Evolutionary conservation across 2,888 invertebrate genomes (phyloP), one percentile per base, ranked within the genome.

Genomic region (Stenichneumon culpator): DNA sequence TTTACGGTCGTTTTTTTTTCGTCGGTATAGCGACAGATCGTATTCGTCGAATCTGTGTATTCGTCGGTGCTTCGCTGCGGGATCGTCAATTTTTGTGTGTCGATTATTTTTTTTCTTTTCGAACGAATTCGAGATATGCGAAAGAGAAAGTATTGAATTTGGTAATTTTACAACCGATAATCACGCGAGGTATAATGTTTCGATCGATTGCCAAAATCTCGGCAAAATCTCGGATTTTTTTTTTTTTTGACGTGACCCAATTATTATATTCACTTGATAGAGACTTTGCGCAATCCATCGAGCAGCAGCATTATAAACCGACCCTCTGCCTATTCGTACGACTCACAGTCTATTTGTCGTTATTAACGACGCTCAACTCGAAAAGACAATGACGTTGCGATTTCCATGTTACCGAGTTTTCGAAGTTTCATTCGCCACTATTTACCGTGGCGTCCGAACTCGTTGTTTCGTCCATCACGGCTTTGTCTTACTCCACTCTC

Each of bases 21-120:
- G 25, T 77, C 75, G 39, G 60, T 50, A 47, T 28, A n/a, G 36
- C 83, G 82, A 82, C 67, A 68, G 57, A 44, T 73, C 54, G 63
- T 54, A 52, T 50, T 39, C 47, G 63, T 32, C 28, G 25, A 32
- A 63, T 32, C 60, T 6, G 14, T 11, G 28, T 50, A 63, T 50
- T 65, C 47, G 47, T 44, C 32, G 60, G 28, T 63, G 28, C 25
- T 16, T 16, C 16, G 16, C 4, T 28, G 60, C 28, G 6, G 1
- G 6, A 32, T 28, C 32, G 28, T 63, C 25, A n/a, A 16, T 63
- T 32, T 25, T 63, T 63, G 28, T 63, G 32, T 28, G 16, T 6
- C 32, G 6, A 63, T 63, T 63, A 0, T 25, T 28, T 60, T 63
- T 32, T 16, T 16, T 63, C 9, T 16, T n/a, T 32, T 16, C 11